Base-by-base conservation (phyloP, 2,888 invertebrate species). In the Agrilus biguttatus region DNA sequence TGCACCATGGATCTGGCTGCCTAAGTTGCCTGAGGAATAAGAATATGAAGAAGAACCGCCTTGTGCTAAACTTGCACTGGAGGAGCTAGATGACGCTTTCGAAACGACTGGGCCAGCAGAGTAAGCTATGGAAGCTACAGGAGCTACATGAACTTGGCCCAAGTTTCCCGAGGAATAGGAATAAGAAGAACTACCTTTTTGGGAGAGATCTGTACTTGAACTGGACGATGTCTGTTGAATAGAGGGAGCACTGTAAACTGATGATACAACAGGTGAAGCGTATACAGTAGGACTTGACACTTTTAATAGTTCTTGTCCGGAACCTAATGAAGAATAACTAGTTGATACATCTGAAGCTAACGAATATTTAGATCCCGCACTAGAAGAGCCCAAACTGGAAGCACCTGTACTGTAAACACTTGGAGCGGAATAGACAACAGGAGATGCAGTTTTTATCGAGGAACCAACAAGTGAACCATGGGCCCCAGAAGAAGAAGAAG, bases 71-170 rank as follows among this genome's bases (percentile, higher is more conserved):
- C 10, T 10, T 3, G 28, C 28, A 28, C 28, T 10, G 8, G 28
- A 28, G 4, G 8, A 28, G 5, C 10, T 28, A 10, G 28, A 28
- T 5, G 28, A 28, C 10, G 28, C 4, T 28, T 28, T 28, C n/a
- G 42, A 28, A 14, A 41, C 39, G 41, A 42, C 37, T 32, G 44
- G 52, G 21, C 52, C 45, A 8, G 55, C 49, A 33, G 35, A 14
- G n/a, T 39, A 40, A 37, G 33, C 23, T n/a, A 23, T 14, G 12
- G 39, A 19, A 23, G 28, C 14, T 19, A 39, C 39, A 10, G n/a
- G 33, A 13, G 40, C 40, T 17, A 10, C 40, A 14, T n/a, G 44
- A 17, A 23, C 42, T 36, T 17, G 45, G 42, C 12, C 19, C 33
- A 14, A 7, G 7, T 23, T 23, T 23, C 37, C 45, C 0, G 42